Percentiles rank a stretch among this genome's conserved stretches.
Evolutionary conservation across 2,888 invertebrate species (phyloP).

Genomic region (Sesia apiformis): DNA sequence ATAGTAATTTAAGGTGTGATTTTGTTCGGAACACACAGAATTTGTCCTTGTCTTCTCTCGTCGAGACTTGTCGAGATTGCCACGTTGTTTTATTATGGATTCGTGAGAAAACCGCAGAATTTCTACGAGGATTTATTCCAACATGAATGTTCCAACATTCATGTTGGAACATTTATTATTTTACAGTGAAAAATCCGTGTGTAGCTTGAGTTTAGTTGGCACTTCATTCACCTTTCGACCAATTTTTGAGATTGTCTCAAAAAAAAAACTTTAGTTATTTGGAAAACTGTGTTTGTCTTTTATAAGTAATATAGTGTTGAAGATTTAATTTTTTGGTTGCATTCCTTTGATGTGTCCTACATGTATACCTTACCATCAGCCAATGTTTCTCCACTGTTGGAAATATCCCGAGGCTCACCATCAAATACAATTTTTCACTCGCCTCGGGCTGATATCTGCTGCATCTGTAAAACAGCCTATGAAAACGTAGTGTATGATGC

Average conservation of each 20-base stretch:
- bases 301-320: too few relatives aligned
- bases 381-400: too few relatives aligned
- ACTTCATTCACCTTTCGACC: not conserved
- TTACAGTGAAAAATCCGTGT: not conserved
- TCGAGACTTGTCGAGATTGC: not conserved
- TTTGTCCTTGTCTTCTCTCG: not conserved
- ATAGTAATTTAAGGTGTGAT: not conserved
- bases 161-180: not conserved
- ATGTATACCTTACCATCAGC: too few relatives aligned
- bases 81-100: not conserved
- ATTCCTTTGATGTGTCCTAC: too few relatives aligned
- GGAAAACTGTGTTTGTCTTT: too few relatives aligned
- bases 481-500: too few relatives aligned
- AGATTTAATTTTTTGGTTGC: too few relatives aligned
- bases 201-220: not conserved
- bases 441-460: too few relatives aligned
- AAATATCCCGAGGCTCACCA: too few relatives aligned
- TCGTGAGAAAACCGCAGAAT: not conserved
- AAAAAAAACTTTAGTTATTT: not conserved
- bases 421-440: too few relatives aligned
- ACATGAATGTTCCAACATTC: not conserved
- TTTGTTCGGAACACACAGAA: not conserved
- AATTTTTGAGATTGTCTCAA: not conserved
- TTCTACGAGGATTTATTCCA: not conserved
- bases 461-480: too few relatives aligned